phyloP scores from a whole-genome alignment of 2,797 vertebrate genomes.

The Hemibagrus guttatus region DNA sequence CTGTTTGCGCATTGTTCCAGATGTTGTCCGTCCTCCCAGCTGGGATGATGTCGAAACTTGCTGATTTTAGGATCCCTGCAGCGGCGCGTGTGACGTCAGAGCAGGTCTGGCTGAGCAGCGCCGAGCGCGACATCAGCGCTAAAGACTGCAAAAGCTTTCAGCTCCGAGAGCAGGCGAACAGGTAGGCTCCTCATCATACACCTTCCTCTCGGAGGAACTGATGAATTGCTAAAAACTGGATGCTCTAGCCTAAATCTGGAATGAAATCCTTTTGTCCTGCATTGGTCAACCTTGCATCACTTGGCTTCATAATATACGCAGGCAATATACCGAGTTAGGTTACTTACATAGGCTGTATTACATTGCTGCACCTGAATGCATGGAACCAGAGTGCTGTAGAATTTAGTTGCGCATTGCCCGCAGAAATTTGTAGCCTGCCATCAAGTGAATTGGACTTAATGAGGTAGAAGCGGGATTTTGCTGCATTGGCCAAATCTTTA shows the following conservation, averaged over 20 bases:
- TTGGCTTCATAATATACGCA: background rate
- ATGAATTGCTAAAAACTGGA: background rate
- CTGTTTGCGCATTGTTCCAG: slow-evolving; percentile 2
- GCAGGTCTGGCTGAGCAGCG: slow-evolving; percentile 42
- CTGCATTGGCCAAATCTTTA: slow-evolving; percentile 23
- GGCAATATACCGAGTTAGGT: background rate
- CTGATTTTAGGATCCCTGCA: slow-evolving; percentile 35
- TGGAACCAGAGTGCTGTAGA: background rate
- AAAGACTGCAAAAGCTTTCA: slow-evolving; percentile 26
- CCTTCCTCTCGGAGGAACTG: background rate
- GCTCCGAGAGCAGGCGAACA: slow-evolving; percentile 45
- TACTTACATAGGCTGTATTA: background rate
- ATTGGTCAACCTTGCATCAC: background rate
- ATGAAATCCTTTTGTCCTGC: background rate
- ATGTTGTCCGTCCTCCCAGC: background rate
- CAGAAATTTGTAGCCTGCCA: background rate
- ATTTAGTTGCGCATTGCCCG: background rate
- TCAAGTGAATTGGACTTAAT: background rate
- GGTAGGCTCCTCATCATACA: slow-evolving; percentile 35
- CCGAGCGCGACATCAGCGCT: slow-evolving; percentile 18
- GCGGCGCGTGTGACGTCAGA: slow-evolving; percentile 54
- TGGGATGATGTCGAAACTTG: slow-evolving; percentile 8
- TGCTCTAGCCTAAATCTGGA: background rate
- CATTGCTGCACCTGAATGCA: background rate
- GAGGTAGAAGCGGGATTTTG: slow-evolving; percentile 10